These are phyloP conservation scores for Limosa lapponica DNA, from an alignment of 2,797 vertebrate species.

Conservation along the genomic window DNA sequence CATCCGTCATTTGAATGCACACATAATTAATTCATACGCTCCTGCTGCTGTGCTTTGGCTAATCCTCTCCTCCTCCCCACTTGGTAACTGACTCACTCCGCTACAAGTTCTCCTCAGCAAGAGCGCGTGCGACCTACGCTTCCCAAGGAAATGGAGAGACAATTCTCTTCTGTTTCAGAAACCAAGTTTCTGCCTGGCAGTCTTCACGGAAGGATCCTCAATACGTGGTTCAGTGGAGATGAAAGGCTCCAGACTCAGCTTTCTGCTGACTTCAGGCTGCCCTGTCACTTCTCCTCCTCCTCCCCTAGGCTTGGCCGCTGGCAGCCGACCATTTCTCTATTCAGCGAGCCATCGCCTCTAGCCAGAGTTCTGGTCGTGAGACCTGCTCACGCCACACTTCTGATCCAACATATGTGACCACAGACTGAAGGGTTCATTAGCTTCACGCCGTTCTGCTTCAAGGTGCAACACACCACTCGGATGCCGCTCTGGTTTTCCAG, in stretches of 20 bases:
- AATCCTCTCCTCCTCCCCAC: neutral
- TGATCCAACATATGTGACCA: neutral
- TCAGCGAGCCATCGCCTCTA: neutral
- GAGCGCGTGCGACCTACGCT: neutral
- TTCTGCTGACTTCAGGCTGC: neutral
- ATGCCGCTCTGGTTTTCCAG: neutral
- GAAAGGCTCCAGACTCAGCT: neutral
- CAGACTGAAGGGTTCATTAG: neutral
- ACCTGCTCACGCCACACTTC: neutral
- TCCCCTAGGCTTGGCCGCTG: neutral
- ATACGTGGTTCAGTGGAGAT: neutral
- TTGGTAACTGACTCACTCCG: conserved; percentile 16
- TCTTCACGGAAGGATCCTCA: neutral
- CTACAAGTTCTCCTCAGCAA: neutral
- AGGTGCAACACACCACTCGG: neutral
- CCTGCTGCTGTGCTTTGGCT: neutral
- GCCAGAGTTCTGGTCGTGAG: neutral
- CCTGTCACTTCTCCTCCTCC: neutral
- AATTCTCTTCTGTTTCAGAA: conserved; percentile 10
- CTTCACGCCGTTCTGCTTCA: neutral
- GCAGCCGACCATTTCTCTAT: neutral
- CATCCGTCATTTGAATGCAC: conserved; percentile 7
- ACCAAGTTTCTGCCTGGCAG: neutral
- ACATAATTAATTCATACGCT: conserved; percentile 19
- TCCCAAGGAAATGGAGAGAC: conserved; percentile 59